phyloP scores from a whole-genome alignment of 2,797 vertebrate genomes.

The Typhlichthys subterraneus region DNA sequence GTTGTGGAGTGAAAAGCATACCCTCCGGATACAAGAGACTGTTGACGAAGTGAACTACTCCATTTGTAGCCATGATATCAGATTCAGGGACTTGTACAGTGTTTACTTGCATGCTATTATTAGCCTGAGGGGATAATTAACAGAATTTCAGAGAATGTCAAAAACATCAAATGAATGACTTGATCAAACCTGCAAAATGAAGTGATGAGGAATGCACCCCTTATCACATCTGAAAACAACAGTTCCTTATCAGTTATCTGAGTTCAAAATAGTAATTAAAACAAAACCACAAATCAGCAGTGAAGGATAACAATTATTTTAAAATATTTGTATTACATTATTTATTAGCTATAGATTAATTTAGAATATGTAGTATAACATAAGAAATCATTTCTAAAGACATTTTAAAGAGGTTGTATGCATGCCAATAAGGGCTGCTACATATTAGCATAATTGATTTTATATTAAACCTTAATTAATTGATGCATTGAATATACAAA shows the following conservation, averaged over 20 bases:
- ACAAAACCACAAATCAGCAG: too few relatives aligned
- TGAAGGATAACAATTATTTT: too few relatives aligned
- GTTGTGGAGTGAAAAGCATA: constrained; percentile 45
- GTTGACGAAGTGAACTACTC: constrained; percentile 89
- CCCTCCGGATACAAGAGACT: constrained; percentile 90
- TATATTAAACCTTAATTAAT: constrained; percentile 1
- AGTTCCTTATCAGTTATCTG: too few relatives aligned
- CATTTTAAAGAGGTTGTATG: too few relatives aligned
- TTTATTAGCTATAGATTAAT: too few relatives aligned
- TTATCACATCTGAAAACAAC: background rate
- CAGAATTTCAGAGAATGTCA: constrained; percentile 30
- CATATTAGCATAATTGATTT: background rate
- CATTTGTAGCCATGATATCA: constrained; percentile 94
- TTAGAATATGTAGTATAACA: background rate
- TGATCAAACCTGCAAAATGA: constrained; percentile 19
- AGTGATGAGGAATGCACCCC: background rate
- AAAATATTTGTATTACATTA: too few relatives aligned
- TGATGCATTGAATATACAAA: background rate
- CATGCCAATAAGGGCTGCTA: background rate
- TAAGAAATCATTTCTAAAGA: background rate
- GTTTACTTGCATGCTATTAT: constrained; percentile 86
- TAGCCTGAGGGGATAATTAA: constrained; percentile 74
- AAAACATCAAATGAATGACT: constrained; percentile 15
- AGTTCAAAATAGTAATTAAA: too few relatives aligned
- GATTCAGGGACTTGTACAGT: constrained; percentile 82